Evolutionary conservation across 2,888 invertebrate species (phyloP).

Genomic region (Zygothrica quintamaculata): DNA sequence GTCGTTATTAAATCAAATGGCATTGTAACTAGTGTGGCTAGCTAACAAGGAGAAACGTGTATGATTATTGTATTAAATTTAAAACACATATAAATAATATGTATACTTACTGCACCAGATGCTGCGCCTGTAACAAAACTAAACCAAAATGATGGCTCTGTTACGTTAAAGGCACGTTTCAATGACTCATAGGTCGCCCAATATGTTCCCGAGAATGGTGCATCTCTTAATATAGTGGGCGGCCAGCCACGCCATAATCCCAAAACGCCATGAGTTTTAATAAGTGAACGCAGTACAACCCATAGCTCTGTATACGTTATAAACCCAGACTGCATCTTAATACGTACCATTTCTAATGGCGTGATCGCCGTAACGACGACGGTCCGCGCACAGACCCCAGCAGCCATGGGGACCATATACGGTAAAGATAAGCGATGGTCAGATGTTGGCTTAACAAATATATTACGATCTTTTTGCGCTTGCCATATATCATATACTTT

Average conservation of each 20-base stretch:
- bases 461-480: no score
- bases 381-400: constrained; percentile 93
- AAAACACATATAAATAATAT: not conserved
- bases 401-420: constrained; percentile 87
- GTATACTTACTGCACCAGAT: constrained; percentile 60
- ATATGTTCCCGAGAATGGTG: constrained; percentile 88
- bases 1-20: constrained; percentile 69
- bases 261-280: constrained; percentile 88
- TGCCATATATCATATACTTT: constrained; percentile 31
- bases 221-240: constrained; percentile 70
- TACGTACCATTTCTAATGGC: constrained; percentile 96
- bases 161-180: constrained; percentile 86
- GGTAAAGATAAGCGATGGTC: constrained; percentile 22
- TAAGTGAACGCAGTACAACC: constrained; percentile 86
- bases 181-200: constrained; percentile 93
- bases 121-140: constrained; percentile 64
- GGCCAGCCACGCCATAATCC: constrained; percentile 91
- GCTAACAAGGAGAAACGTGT: constrained; percentile 27
- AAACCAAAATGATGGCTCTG: constrained; percentile 59
- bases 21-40: constrained; percentile 72
- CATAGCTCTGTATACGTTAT: constrained; percentile 88
- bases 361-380: constrained; percentile 93
- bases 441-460: not conserved
- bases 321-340: constrained; percentile 97
- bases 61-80: not conserved